Percentiles rank a stretch among this genome's conserved stretches.
Evolutionary conservation across 2,888 invertebrate genomes (phyloP).

Genomic region (Aspidiotus rigidus): DNA sequence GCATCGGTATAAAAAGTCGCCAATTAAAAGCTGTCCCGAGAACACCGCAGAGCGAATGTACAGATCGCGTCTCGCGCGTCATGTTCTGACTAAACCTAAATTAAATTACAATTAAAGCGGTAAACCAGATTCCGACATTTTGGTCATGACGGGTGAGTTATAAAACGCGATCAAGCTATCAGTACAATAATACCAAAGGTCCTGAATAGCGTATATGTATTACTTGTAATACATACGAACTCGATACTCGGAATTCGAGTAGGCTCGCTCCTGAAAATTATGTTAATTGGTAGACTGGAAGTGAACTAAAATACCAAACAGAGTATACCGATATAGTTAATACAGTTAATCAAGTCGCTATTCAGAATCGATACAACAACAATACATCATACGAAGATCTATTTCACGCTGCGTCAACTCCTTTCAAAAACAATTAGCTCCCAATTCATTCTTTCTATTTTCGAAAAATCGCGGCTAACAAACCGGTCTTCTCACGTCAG

Average conservation of each 20-base stretch:
- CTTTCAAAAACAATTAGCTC: slow-evolving; percentile 33
- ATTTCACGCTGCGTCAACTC: slow-evolving; percentile 30
- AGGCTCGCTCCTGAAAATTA: background rate
- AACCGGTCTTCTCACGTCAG: slow-evolving; percentile 20
- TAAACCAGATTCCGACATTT: background rate
- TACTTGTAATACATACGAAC: background rate
- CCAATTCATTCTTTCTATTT: slow-evolving; percentile 29
- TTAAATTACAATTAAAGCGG: background rate
- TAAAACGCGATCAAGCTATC: too few species aligned
- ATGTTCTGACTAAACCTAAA: slow-evolving; percentile 2
- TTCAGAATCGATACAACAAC: slow-evolving; percentile 27
- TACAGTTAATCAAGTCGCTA: slow-evolving; percentile 30
- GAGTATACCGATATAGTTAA: background rate
- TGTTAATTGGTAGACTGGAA: slow-evolving; percentile 2
- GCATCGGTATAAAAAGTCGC: background rate
- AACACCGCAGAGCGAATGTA: background rate
- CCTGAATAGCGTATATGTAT: background rate
- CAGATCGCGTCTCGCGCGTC: background rate
- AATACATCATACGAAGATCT: slow-evolving; percentile 31
- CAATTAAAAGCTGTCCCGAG: background rate
- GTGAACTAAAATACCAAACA: slow-evolving; percentile 2
- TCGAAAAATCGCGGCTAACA: slow-evolving; percentile 22
- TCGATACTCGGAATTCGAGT: background rate
- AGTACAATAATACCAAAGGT: too few species aligned
- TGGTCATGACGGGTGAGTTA: background rate